A percentile compares a stretch with the other conserved stretches of the same genome.
phyloP scores from a whole-genome alignment of 2,888 invertebrate species.

The Drosophila buzzatii region DNA sequence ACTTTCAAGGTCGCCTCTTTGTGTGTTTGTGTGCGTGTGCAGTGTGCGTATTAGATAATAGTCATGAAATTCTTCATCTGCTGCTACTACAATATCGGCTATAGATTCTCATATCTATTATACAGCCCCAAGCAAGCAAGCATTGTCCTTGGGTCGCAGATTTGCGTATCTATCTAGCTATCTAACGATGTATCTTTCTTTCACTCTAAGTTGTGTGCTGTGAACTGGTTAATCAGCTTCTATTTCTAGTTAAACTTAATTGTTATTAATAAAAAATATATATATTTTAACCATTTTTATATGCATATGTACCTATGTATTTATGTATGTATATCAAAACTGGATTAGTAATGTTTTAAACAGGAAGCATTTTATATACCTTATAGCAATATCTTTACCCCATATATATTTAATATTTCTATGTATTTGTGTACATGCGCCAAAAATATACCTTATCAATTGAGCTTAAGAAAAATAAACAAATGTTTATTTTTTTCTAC shows the following conservation, averaged over 20 bases:
- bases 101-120: conserved; percentile 47
- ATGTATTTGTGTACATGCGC: neutral
- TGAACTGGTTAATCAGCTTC: conserved; percentile 22
- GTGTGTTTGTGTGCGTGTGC: conserved; percentile 14
- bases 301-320: neutral
- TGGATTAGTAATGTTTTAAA: neutral
- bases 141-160: conserved; percentile 40
- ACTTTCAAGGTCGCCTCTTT: conserved; percentile 78
- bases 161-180: conserved; percentile 3
- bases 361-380: conserved; percentile 11
- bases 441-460: conserved; percentile 16
- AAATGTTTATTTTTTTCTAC: conserved; percentile 14
- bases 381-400: neutral
- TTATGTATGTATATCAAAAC: neutral
- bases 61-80: conserved; percentile 50
- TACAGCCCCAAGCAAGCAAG: neutral
- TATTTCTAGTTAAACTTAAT: conserved; percentile 4
- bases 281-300: conserved; percentile 1
- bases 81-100: conserved; percentile 11
- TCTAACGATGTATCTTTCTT: neutral
- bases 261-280: neutral
- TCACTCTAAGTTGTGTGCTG: neutral
- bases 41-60: conserved; percentile 76
- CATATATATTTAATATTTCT: neutral
- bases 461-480: conserved; percentile 6